Evolutionary conservation across 2,888 invertebrate genomes (phyloP), one percentile per base, ranked within the genome.

Genomic region (Mesorhabditis sp.): DNA sequence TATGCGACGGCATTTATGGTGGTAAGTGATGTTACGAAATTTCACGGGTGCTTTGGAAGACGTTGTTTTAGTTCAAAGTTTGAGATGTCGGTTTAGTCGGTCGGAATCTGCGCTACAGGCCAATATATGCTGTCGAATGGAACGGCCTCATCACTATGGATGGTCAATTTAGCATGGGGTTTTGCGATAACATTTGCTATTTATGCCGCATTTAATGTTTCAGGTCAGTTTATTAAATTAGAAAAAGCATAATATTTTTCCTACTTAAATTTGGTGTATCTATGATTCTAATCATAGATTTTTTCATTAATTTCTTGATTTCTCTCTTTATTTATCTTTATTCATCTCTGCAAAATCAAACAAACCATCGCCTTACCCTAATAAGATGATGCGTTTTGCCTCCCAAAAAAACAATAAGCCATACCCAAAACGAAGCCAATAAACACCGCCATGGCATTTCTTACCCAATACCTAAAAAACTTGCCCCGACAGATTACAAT

Each of bases 1-100:
- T 50, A 50, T n/a, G 7, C 58, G n/a, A 50, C 58, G 58, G 58
- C 10, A 50, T 50, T 50, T 50, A 50, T 50, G 58, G 58, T 50
- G 58, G 58, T 50, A 13, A 2, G 58, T 2, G 1, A n/a, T 2
- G n/a, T 28, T 28, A 28, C 2, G 28, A 28, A 2, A 28, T 1
- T 2, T 28, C 28, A 28, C 28, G 1, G 28, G 28, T 28, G 28
- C 28, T 28, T 28, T 28, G 28, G 28, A 28, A 28, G 28, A 28
- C 28, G 28, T 28, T 28, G 2, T 28, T 28, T 28, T 28, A 28
- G 58, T 50, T n/a, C 10, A 50, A 50, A 50, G 7, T 50, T 50
- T 50, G 58, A 50, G 2, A 28, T 28, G 28, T 28, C 28, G 28
- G 28, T 28, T 28, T 28, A 50, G 58, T 50, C n/a, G 7, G n/a